Evolutionary conservation across 2,113 vertebrate genomes (phyloP), one percentile per base, ranked within the genome.

Genomic region (Blennius ocellaris): DNA sequence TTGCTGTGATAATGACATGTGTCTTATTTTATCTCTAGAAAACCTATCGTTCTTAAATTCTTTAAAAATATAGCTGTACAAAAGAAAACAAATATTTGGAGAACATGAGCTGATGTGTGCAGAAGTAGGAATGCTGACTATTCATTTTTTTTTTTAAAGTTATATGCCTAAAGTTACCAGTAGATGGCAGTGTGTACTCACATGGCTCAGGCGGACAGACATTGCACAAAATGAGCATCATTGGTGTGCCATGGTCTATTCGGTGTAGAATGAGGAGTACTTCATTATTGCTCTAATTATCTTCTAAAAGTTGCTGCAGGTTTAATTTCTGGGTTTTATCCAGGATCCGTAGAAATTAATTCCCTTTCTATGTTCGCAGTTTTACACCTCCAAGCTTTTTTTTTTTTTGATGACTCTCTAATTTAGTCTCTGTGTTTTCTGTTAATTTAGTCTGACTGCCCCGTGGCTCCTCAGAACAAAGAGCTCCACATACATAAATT

Each of bases 121-220:
- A 30, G 21, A 30, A 30, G 21, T 2, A 30, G 21, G 21, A 30
- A 30, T 4, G 21, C 21, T 30, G 21, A 30, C 21, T 2, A 2
- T 30, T 30, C 21, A 30, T 30, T 2, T 30, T 30, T 30, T 4
- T 30, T 30, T 30, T 30, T n/a, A n/a, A 30, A 30, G 21, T 30
- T 30, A 30, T 30, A 30, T 30, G 21, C 21, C 21, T 5, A 15
- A 40, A 60, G 3, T 8, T 17, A 15, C 83, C 91, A 90, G 66
- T 14, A 80, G 91, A 50, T 84, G 90, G 86, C 89, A 75, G 82
- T 72, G 60, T 80, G 44, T 39, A 14, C 59, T 39, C 9, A 74
- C 6, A 11, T 14, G 2, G 16, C 6, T 56, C 6, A 11, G 14
- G 5, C 16, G 14, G 9, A 36, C 40, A 57, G 2, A 6, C 7